Base-by-base conservation (phyloP, 2,797 vertebrate genomes). In the Ateles fusciceps region DNA sequence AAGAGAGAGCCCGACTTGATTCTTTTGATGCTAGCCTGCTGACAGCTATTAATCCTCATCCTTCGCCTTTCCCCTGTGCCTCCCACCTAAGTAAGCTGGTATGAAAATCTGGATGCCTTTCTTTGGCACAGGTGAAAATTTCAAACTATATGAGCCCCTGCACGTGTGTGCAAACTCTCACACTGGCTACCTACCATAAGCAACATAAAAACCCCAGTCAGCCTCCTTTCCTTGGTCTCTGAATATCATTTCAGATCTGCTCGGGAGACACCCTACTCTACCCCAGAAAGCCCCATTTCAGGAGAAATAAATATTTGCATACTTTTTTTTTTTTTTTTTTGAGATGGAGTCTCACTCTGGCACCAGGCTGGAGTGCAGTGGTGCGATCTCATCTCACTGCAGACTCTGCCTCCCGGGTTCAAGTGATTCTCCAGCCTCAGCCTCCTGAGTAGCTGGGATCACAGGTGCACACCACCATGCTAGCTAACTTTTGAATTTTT, bases 301-400 rank as follows among this genome's bases (percentile, higher is more conserved):
- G 72, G 9, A 94, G 9, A 59, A 50, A 44, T n/a, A 83, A 42
- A 44, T 36, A 1, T 52, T 42, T 80, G 84, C 55, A 52, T 59
- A 5, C 5, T 24, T 11, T 83, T 74, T 87, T 86, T 30, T 36
- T 36, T 36, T 36, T 36, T 3, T 28, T 61, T 64, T 33, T 33
- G 59, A 15, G 6, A 33, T 15, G 28, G 61, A 64, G 14, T 33
- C 61, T 33, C 15, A 64, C 3, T 33, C 14, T 64, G 30, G 30
- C 28, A 1, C 14, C 30, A 33, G 13, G 1, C 61, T 33, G 61
- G 13, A 33, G 6, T 33, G 14, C 30, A 64, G 61, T 64, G 61
- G 13, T 0, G 2, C 2, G 0, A 64, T 64, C 14, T 64, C 6
- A 15, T 30, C 14, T 64, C 30, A 7, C 61, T 15, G 30, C 14